Conservation (phyloP, 2,113 vertebrate species). For the Loxodonta africana region DNA sequence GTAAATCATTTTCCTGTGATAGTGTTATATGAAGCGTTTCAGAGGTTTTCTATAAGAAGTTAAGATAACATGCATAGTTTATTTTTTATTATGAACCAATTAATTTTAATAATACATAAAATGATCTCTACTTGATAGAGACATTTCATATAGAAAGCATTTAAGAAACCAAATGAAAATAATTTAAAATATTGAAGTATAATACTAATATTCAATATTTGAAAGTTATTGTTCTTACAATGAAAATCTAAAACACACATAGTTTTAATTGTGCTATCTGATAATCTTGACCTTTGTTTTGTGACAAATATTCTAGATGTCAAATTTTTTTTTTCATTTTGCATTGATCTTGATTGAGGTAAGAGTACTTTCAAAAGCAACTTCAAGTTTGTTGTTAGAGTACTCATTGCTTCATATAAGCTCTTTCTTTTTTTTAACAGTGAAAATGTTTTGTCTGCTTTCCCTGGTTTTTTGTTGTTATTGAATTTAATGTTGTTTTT, state of each 20-base stretch:
- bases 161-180: background rate
- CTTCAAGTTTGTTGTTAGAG: background rate
- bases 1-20: conserved; percentile 9
- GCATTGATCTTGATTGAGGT: background rate
- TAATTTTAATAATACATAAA: background rate
- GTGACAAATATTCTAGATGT: background rate
- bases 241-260: background rate
- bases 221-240: background rate
- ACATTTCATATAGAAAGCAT: background rate
- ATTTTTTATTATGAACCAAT: conserved; percentile 6
- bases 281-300: background rate
- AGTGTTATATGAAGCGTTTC: background rate
- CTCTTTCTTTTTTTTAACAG: background rate
- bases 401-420: background rate
- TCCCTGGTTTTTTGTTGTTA: background rate
- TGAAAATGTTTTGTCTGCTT: background rate
- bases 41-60: background rate
- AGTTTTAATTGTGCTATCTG: background rate
- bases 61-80: background rate
- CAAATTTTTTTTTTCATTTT: background rate
- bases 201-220: conserved; percentile 23
- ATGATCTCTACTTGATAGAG: background rate
- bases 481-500: conserved; percentile 11
- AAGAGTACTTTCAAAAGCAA: background rate
- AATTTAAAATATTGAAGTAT: background rate